Percentiles rank a stretch among this genome's conserved stretches.
These are phyloP conservation scores for Piaya cayana DNA, from an alignment of 2,113 vertebrate species.

Conservation along the genomic window DNA sequence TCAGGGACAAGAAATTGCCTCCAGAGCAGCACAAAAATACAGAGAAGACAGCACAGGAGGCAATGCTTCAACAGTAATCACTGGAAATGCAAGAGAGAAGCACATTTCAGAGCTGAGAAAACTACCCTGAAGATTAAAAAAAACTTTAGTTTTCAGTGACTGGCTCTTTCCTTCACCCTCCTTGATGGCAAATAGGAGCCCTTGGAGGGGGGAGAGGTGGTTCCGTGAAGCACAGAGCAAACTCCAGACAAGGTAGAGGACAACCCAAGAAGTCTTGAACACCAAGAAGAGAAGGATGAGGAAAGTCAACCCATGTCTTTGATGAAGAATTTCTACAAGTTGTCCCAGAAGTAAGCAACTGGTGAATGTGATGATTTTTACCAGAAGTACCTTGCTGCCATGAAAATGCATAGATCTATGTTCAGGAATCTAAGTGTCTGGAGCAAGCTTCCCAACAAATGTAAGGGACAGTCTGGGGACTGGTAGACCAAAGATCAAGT, in stretches of 20 bases:
- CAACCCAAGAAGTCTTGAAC: rapidly evolving
- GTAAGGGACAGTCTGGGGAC: neutral
- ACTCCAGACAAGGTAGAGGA: neutral
- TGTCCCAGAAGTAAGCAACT: neutral
- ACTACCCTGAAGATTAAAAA: neutral
- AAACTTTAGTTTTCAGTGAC: neutral
- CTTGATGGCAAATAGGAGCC: neutral
- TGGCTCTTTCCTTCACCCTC: neutral
- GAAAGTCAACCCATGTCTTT: rapidly evolving
- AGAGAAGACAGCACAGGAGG: neutral
- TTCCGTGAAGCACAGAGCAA: neutral
- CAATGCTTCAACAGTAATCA: neutral
- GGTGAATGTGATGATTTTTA: neutral
- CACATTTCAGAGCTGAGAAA: neutral
- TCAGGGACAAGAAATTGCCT: neutral
- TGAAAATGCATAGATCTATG: neutral
- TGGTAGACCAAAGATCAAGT: neutral
- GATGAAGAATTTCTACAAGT: neutral
- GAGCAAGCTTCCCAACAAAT: neutral
- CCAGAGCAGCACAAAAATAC: neutral
- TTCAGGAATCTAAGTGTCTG: neutral
- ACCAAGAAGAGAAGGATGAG: neutral
- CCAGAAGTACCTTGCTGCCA: neutral
- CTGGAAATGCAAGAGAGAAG: neutral
- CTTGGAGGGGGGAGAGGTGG: neutral